phyloP scores from a whole-genome alignment of 1,140 invertebrate species.

The Musca domestica region DNA sequence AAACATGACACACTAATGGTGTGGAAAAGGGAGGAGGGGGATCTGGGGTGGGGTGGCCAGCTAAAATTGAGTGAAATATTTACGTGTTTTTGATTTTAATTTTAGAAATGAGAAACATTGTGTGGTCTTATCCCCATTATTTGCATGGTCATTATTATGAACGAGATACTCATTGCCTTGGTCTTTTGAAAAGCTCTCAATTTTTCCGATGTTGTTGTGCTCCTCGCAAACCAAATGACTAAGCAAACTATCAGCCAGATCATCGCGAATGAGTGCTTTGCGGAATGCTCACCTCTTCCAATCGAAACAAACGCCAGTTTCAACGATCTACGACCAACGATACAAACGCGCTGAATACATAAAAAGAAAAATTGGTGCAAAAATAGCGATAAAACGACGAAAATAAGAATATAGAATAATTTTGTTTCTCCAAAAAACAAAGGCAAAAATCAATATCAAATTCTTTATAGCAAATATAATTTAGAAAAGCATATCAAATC shows the following conservation, averaged over 20 bases:
- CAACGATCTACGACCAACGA: slow-evolving; percentile 29
- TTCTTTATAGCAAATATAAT: background rate
- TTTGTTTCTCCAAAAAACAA: slow-evolving; percentile 9
- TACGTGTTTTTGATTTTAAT: too few relatives aligned
- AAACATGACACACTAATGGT: too few relatives aligned
- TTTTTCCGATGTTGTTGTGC: too few relatives aligned
- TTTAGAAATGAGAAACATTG: too few relatives aligned
- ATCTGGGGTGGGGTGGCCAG: too few relatives aligned
- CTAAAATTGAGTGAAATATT: too few relatives aligned
- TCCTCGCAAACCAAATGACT: background rate
- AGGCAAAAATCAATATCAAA: background rate
- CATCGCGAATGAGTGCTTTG: slow-evolving; percentile 5
- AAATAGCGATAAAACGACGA: slow-evolving; percentile 5
- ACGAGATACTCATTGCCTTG: too few relatives aligned
- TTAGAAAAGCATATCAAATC: background rate
- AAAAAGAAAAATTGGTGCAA: slow-evolving; percentile 19
- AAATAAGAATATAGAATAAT: background rate
- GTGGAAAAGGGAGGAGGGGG: too few relatives aligned
- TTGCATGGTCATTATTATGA: too few relatives aligned
- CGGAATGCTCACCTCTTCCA: slow-evolving; percentile 18
- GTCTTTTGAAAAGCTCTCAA: too few relatives aligned
- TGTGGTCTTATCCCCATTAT: too few relatives aligned
- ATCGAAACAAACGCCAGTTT: slow-evolving; percentile 29
- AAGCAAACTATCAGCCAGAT: background rate
- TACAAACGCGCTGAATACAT: slow-evolving; percentile 25